These are phyloP conservation scores for Drosophila kanapiae DNA, from an alignment of 1,140 invertebrate genomes.

Conservation along the genomic window DNA sequence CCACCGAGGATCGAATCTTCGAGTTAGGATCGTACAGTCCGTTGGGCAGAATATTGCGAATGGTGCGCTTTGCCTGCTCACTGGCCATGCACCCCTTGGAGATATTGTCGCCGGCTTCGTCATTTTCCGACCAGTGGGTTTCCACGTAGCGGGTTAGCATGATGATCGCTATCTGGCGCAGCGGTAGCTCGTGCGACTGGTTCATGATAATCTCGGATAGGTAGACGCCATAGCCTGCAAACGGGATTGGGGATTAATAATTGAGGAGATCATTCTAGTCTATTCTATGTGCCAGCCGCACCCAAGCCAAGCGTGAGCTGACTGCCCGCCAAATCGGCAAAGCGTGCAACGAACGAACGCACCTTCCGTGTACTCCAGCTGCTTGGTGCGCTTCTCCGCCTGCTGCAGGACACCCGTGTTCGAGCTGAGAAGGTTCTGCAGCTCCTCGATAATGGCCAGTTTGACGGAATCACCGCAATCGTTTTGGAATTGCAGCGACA, in stretches of 20 bases:
- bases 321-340: constrained; percentile 50
- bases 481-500: constrained; percentile 79
- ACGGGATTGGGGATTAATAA: neutral
- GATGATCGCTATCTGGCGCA: constrained; percentile 91
- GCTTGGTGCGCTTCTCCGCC: constrained; percentile 77
- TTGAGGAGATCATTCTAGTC: too few species aligned
- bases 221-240: constrained; percentile 90
- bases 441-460: constrained; percentile 79
- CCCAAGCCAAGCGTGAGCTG: constrained; percentile 16
- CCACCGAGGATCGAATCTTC: constrained; percentile 90
- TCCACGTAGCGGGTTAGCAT: constrained; percentile 92
- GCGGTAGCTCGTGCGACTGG: constrained; percentile 87
- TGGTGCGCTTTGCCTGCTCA: constrained; percentile 88
- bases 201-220: constrained; percentile 91
- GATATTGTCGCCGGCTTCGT: constrained; percentile 12
- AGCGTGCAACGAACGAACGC: constrained; percentile 1
- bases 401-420: constrained; percentile 66
- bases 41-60: constrained; percentile 89
- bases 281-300: neutral
- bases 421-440: constrained; percentile 80
- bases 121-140: constrained; percentile 88
- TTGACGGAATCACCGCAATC: constrained; percentile 79
- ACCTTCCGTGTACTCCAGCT: constrained; percentile 85
- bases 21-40: constrained; percentile 90
- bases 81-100: constrained; percentile 82